A percentile compares a stretch with the other conserved stretches of the same genome.
These are phyloP conservation scores for Euphydryas editha DNA, from an alignment of 2,888 invertebrate species.

Conservation along the genomic window DNA sequence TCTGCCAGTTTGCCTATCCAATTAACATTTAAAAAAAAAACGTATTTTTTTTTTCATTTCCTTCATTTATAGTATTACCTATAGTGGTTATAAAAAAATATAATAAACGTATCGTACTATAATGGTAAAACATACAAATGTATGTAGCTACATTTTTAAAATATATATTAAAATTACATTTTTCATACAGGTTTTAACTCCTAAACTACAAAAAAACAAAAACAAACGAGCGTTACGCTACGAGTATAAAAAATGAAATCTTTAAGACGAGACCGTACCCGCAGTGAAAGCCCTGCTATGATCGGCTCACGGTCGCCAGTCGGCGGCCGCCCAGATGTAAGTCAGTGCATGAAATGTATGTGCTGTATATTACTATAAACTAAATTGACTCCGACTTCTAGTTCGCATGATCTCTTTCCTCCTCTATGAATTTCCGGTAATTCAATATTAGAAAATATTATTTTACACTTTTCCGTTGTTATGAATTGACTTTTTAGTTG, in stretches of 20 bases:
- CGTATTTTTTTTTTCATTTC: too few species aligned
- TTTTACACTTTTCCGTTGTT: neutral
- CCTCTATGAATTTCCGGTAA: neutral
- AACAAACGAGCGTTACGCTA: neutral
- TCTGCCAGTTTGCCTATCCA: too few species aligned
- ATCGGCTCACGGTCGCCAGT: constrained; percentile 52
- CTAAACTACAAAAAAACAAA: constrained; percentile 3
- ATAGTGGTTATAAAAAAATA: too few species aligned
- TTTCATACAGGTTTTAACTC: constrained; percentile 20
- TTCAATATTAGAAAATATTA: neutral
- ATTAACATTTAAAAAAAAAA: too few species aligned
- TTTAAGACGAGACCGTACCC: constrained; percentile 35
- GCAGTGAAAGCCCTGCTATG: constrained; percentile 42
- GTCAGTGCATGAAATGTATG: constrained; percentile 43
- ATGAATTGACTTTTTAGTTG: neutral
- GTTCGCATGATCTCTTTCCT: constrained; percentile 5
- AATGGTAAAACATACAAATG: too few species aligned
- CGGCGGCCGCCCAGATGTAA: constrained; percentile 52
- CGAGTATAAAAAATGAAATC: constrained; percentile 36
- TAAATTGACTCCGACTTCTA: neutral
- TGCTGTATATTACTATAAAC: neutral
- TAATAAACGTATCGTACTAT: too few species aligned
- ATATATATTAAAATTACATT: constrained; percentile 1
- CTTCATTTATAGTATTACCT: too few species aligned
- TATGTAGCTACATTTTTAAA: neutral